Evolutionary conservation across 2,888 invertebrate genomes (phyloP).

Genomic region (Yponomeuta malinellus): DNA sequence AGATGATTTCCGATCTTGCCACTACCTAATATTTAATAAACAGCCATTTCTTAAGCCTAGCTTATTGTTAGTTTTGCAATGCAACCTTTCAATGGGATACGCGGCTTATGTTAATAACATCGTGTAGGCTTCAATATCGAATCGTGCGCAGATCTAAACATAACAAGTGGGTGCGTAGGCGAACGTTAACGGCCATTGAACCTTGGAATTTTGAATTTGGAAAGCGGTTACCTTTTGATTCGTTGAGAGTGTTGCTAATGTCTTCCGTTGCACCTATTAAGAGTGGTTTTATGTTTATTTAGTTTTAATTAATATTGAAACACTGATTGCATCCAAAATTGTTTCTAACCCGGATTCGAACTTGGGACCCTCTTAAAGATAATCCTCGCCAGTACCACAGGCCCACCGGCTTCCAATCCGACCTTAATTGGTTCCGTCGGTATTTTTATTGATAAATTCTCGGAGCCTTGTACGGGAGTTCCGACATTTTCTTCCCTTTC

Average conservation of each 20-base stretch:
- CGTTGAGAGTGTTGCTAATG: not conserved
- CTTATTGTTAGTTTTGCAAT: constrained; percentile 1
- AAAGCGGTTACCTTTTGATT: not conserved
- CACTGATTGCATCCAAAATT: no score
- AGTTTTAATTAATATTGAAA: not conserved
- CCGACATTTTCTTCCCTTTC: constrained; percentile 13
- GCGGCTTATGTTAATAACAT: constrained; percentile 16
- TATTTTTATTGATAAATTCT: constrained; percentile 42
- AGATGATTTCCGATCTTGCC: not conserved
- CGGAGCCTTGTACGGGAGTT: constrained; percentile 9
- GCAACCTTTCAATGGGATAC: constrained; percentile 1
- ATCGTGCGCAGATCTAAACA: constrained; percentile 14
- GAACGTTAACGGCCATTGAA: constrained; percentile 16
- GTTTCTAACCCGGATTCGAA: not conserved
- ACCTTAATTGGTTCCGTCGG: constrained; percentile 24
- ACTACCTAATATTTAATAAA: not conserved
- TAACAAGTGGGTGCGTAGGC: constrained; percentile 17
- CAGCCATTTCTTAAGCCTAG: not conserved
- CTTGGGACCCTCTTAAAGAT: not conserved
- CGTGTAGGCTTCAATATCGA: constrained; percentile 17
- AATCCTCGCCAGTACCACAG: not conserved
- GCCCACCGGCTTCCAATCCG: not conserved
- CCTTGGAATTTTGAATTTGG: constrained; percentile 12
- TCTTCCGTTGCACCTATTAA: not conserved
- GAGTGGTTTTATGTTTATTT: not conserved